Conservation (phyloP, 2,888 invertebrate genomes). For the Herminia tarsipennalis region DNA sequence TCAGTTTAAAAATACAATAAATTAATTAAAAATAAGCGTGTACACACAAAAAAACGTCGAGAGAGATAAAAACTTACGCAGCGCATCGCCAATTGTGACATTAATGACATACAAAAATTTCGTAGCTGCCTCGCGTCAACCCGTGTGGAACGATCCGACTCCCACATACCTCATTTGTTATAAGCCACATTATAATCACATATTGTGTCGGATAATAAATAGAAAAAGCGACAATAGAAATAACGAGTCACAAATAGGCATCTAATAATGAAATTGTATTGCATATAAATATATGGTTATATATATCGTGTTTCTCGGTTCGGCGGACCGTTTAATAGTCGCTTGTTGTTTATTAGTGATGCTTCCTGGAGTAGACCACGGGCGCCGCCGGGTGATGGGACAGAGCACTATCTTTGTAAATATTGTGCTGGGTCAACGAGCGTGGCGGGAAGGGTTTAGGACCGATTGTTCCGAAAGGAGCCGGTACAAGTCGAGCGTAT, state of each 20-base stretch:
- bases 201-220: conserved; percentile 81
- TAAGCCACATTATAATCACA: conserved; percentile 82
- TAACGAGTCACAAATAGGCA: conserved; percentile 80
- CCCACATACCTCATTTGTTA: conserved; percentile 78
- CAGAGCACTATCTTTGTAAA: conserved; percentile 22
- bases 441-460: not conserved
- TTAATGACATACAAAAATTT: conserved; percentile 46
- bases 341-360: conserved; percentile 68
- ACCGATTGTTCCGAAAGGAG: not conserved
- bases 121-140: conserved; percentile 40
- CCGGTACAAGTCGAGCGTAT: too few species aligned
- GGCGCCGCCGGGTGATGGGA: conserved; percentile 9
- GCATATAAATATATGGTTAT: conserved; percentile 79
- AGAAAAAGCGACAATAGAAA: conserved; percentile 84
- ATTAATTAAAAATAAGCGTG: conserved; percentile 40
- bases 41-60: conserved; percentile 15
- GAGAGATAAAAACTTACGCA: conserved; percentile 26
- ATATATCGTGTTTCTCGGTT: conserved; percentile 73
- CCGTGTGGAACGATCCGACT: conserved; percentile 72
- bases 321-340: conserved; percentile 77
- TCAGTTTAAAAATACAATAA: conserved; percentile 36
- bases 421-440: not conserved
- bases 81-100: conserved; percentile 37
- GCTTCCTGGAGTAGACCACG: conserved; percentile 59
- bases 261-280: conserved; percentile 84